Base-by-base conservation (phyloP, 2,113 vertebrate genomes). In the Carettochelys insculpta region DNA sequence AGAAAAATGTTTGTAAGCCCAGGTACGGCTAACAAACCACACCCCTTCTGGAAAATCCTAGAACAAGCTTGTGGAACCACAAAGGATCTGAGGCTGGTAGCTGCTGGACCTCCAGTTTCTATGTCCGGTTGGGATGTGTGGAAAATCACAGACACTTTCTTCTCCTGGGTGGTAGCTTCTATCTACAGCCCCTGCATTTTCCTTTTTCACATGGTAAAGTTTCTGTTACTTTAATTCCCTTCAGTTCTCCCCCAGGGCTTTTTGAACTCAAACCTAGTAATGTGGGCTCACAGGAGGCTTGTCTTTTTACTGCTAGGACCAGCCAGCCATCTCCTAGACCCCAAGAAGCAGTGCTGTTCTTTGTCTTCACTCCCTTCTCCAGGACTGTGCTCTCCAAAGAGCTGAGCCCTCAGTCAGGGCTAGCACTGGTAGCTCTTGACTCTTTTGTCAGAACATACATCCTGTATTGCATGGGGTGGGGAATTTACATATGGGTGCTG, bases 401-500 rank as follows among this genome's bases (percentile, higher is more conserved):
- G 9, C 61, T 68, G 80, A 54, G 29, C 8, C 3, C 58, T 38
- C 56, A 1, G 53, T 38, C 56, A 1, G 53, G 45, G 41, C 2
- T 0, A 48, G 87, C 47, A 14, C 27, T 77, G 56, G 3, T 51
- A 19, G 1, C 3, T 3, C 29, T 8, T 6, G 58, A 19, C 8
- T 48, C 25, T 47, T 48, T 13, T 29, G 58, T 45, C n/a, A 43
- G 17, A 73, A 50, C n/a, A n/a, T 6, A 12, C 52, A 84, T 25
- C 6, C n/a, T 0, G 2, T 1, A 1, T 51, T 0, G 47, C 45
- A 53, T n/a, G 58, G 43, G 53, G 83, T 54, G 10, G 25, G 25
- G 43, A 77, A 0, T 4, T 58, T 25, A 11, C 77, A 53, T 52
- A 45, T 1, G 22, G 4, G n/a, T 10, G 38, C 24, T 52, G 43